Base-by-base conservation (phyloP, 2,113 vertebrate genomes). In the Oreochromis aureus region DNA sequence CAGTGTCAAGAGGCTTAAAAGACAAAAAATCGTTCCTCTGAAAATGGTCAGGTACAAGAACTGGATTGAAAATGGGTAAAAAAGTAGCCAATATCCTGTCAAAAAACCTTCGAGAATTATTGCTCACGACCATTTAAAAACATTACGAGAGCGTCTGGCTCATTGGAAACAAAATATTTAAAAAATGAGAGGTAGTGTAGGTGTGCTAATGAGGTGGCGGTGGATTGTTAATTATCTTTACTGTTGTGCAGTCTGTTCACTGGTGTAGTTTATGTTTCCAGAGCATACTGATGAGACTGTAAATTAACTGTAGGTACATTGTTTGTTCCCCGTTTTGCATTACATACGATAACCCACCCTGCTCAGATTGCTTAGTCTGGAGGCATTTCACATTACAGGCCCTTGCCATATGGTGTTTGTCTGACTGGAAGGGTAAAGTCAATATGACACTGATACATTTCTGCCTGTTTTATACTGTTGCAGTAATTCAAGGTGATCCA, bases 351-450 rank as follows among this genome's bases (percentile, higher is more conserved):
- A 58, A 81, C 24, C 58, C 86, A 79, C 27, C 61, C 59, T 16
- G 12, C 22, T 53, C 83, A 92, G 83, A 83, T 58, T 90, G 73
- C 80, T 44, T n/a, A 80, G 48, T 51, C 89, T 89, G 85, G 44
- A 85, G 92, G 85, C 82, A 85, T 59, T 93, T 88, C 69, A 81
- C 51, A 79, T 88, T 55, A 91, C 91, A 87, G 84, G 39, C 56
- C 81, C 59, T 53, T 78, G 61, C 82, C 91, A 92, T 92, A 90
- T 94, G 92, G 78, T 91, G 91, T 92, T 92, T 92, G 85, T 91
- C 69, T 82, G 71, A 69, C 80, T 79, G 80, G 63, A 83, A 69
- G 19, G 11, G 36, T 53, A 59, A 86, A 86, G 89, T 91, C 34
- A 84, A 83, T 36, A 80, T 16, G 83, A 76, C 59, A 82, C 80